Percentiles rank a stretch among this genome's conserved stretches.
Conservation (phyloP, 2,888 invertebrate genomes). For the Gymnoscelis rufifasciata region DNA sequence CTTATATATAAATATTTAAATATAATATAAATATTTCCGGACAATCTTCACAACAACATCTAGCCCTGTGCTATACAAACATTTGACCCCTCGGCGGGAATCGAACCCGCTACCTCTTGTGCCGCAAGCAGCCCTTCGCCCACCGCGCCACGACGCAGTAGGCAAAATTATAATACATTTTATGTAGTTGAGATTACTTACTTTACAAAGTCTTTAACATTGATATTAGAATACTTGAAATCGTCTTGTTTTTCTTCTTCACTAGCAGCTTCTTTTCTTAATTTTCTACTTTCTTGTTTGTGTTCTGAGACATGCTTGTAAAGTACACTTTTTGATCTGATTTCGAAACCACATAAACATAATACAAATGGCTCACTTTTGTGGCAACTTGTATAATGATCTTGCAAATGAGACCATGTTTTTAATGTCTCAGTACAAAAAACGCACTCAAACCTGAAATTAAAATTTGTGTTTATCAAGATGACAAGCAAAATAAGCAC, state of each 20-base stretch:
- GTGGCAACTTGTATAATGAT: conserved; percentile 53
- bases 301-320: conserved; percentile 68
- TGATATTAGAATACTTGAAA: conserved; percentile 48
- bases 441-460: conserved; percentile 55
- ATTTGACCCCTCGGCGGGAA: no score
- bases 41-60: no score
- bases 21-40: no score
- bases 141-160: no score
- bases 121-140: no score
- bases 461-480: not conserved
- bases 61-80: no score
- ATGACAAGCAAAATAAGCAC: no score
- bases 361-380: conserved; percentile 53
- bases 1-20: no score
- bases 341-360: conserved; percentile 62
- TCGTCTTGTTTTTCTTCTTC: conserved; percentile 42
- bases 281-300: conserved; percentile 51
- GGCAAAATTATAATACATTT: no score
- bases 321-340: conserved; percentile 60
- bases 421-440: conserved; percentile 53
- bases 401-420: conserved; percentile 51
- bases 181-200: conserved; percentile 35
- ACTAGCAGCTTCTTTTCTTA: conserved; percentile 32
- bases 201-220: conserved; percentile 65
- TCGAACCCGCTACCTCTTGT: no score